Evolutionary conservation across 2,113 vertebrate species (phyloP).

Genomic region (Antidorcas marsupialis): DNA sequence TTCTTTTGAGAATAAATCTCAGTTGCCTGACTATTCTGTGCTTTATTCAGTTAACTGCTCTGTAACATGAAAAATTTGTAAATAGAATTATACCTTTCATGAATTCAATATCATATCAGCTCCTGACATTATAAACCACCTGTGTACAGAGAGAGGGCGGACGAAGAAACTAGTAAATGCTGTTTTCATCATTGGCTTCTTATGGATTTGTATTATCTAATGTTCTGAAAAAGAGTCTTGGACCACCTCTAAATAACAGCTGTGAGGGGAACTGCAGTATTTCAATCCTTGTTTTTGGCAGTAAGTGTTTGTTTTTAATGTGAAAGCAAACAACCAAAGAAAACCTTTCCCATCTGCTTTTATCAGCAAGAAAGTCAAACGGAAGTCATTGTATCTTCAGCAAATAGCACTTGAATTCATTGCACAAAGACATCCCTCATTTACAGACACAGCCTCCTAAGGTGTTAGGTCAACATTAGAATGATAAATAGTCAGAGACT

Average conservation of each 20-base stretch:
- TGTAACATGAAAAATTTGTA: not conserved
- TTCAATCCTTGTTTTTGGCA: conserved; percentile 53
- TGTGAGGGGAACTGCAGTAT: conserved; percentile 17
- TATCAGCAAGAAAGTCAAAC: conserved; percentile 54
- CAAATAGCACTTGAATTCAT: conserved; percentile 62
- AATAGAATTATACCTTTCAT: not conserved
- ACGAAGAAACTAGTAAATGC: not conserved
- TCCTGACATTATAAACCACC: not conserved
- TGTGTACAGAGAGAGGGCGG: not conserved
- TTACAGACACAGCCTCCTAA: conserved; percentile 44
- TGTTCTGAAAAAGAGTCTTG: conserved; percentile 41
- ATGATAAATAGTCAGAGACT: conserved; percentile 40
- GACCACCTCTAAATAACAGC: conserved; percentile 49
- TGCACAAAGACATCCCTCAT: conserved; percentile 53
- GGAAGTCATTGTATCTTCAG: conserved; percentile 57
- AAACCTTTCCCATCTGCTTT: conserved; percentile 64
- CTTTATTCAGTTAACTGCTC: not conserved
- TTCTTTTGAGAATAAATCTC: not conserved
- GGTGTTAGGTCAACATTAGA: conserved; percentile 54
- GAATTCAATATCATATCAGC: not conserved
- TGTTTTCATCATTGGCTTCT: not conserved
- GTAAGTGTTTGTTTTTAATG: conserved; percentile 65
- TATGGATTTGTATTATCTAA: not conserved
- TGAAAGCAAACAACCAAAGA: conserved; percentile 57
- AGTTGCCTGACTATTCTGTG: not conserved